Conservation (phyloP, 2,888 invertebrate species). For the Synanthedon myopaeformis region DNA sequence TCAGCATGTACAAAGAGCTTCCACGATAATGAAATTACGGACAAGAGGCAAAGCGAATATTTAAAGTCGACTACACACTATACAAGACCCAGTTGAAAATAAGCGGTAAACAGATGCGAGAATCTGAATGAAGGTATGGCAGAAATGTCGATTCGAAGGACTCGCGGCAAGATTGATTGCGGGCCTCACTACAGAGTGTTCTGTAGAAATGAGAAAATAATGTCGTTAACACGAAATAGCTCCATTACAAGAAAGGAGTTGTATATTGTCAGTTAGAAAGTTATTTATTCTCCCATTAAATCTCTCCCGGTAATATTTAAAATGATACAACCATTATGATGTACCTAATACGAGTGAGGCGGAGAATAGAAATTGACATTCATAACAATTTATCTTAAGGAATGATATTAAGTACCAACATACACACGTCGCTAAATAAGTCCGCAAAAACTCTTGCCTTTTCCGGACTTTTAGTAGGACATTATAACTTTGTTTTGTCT, state of each 20-base stretch:
- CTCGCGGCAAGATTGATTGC: slow-evolving; percentile 27
- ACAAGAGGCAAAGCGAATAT: too few relatives aligned
- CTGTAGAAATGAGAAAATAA: slow-evolving; percentile 28
- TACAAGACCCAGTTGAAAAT: not conserved
- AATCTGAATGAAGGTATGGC: not conserved
- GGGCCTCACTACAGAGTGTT: slow-evolving; percentile 15
- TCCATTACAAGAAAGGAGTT: slow-evolving; percentile 25
- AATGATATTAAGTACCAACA: too few relatives aligned
- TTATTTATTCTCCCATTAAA: slow-evolving; percentile 14
- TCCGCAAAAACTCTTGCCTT: too few relatives aligned
- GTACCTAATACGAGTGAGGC: too few relatives aligned
- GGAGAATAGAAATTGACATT: too few relatives aligned
- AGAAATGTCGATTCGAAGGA: slow-evolving; percentile 14
- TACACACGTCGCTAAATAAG: too few relatives aligned
- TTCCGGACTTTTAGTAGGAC: not conserved
- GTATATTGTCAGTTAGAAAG: slow-evolving; percentile 16
- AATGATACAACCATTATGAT: not conserved
- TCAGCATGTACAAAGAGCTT: too few relatives aligned
- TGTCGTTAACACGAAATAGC: slow-evolving; percentile 27
- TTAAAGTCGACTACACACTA: too few relatives aligned
- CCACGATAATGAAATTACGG: too few relatives aligned
- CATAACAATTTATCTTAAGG: too few relatives aligned
- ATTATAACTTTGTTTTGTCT: not conserved
- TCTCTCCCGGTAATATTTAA: not conserved
- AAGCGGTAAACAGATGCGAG: not conserved